Conservation (phyloP, 2,113 vertebrate species). For the Hyla sarda region DNA sequence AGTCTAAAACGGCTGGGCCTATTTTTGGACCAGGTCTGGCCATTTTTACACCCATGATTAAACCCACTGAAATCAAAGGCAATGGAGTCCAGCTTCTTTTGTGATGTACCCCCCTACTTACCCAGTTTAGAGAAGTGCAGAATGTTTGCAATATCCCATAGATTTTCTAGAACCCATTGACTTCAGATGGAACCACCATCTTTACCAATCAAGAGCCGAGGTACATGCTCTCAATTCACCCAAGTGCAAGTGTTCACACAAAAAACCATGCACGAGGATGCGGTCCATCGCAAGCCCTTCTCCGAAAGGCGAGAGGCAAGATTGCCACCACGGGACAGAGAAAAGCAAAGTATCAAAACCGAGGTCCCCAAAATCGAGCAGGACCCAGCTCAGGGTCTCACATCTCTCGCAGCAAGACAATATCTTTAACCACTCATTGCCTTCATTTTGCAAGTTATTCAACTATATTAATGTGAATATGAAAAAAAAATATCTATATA, state of each 20-base stretch:
- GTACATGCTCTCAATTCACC: no score
- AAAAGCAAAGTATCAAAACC: not conserved
- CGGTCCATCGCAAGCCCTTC: no score
- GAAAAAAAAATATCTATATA: constrained; percentile 40
- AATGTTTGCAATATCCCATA: no score
- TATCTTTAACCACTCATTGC: not conserved
- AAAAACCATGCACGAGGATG: no score
- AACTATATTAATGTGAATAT: constrained; percentile 30
- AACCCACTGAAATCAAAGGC: not conserved
- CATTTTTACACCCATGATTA: no score
- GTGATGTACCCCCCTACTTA: not conserved
- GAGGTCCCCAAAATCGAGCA: not conserved
- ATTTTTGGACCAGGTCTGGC: no score
- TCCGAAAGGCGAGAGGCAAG: no score
- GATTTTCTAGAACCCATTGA: not conserved
- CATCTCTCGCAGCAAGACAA: not conserved
- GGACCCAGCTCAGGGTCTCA: not conserved
- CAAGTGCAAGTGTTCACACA: no score
- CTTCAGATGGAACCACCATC: not conserved
- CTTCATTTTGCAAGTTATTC: constrained; percentile 16
- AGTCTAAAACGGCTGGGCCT: no score
- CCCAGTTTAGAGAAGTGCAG: no score
- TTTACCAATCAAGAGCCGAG: not conserved
- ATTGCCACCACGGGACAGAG: no score
- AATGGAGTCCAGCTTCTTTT: not conserved